Base-by-base conservation (phyloP, 2,113 vertebrate genomes). In the Chrysemys picta region DNA sequence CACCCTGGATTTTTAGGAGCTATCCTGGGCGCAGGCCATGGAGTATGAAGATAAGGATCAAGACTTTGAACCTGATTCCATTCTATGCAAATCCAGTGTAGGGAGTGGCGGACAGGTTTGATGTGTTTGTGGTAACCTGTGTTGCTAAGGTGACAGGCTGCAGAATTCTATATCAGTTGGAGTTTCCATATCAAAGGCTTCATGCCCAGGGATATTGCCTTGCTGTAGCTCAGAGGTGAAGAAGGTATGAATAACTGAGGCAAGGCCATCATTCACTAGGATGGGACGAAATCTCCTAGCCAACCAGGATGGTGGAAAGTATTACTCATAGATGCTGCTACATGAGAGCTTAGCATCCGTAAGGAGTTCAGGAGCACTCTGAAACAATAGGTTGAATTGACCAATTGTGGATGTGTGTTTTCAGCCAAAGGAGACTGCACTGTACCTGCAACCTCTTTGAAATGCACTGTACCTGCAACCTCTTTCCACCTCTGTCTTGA, bases 401-500 rank as follows among this genome's bases (percentile, higher is more conserved):
- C 45, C 1, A 0, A 16, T 56, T 0, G 0, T 47, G 16, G 54
- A 54, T 72, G 22, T 5, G 6, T 52, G 88, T 24, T 79, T 88
- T 82, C 79, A 82, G 72, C 25, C 35, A 81, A 49, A 52, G 45
- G 42, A 35, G 1, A 6, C 80, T 53, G 29, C 0, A 0, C 65
- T 35, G 84, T 80, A 47, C 35, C 59, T 54, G 5, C 3, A 10
- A n/a, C 9, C 22, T 57, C 10, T 1, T 75, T 10, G 12, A 75
- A 53, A 31, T 19, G 53, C 0, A 0, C 65, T 35, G 84, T 80
- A 47, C 35, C 59, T 54, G 5, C 3, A 10, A n/a, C 14, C 6
- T 93, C 89, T n/a, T 8, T 24, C 5, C 4, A 62, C 54, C 45
- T 14, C 29, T 52, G 82, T 49, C 82, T 86, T 49, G 42, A 35